Percentiles rank a stretch among this genome's conserved stretches.
These are phyloP conservation scores for Acholoe squamosa DNA, from an alignment of 2,888 invertebrate genomes.

Conservation along the genomic window DNA sequence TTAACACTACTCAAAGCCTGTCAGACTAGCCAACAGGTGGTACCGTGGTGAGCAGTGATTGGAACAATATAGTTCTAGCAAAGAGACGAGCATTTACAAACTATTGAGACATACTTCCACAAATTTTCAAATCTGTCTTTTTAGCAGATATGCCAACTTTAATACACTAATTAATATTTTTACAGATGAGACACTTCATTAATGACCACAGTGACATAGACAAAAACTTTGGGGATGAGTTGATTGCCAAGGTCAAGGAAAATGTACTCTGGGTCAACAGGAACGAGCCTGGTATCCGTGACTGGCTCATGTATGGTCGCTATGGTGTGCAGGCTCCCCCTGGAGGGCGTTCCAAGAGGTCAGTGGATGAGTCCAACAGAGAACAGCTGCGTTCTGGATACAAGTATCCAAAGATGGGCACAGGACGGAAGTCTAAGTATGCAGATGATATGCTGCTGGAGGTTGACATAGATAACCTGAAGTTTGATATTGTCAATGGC, in stretches of 20 bases:
- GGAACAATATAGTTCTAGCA: too few species aligned
- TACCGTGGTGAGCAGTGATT: too few species aligned
- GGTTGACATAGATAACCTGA: too few species aligned
- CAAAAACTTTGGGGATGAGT: not conserved
- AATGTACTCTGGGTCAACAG: slow-evolving; percentile 9
- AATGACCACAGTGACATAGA: slow-evolving; percentile 3
- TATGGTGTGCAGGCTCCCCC: not conserved
- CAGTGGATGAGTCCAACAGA: not conserved
- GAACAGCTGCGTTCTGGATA: not conserved
- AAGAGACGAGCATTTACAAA: too few species aligned
- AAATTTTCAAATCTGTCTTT: too few species aligned
- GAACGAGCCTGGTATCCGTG: not conserved
- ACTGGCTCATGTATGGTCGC: slow-evolving; percentile 31
- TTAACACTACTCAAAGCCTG: too few species aligned
- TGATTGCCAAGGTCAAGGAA: slow-evolving; percentile 5
- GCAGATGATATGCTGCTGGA: too few species aligned
- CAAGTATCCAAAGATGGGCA: not conserved
- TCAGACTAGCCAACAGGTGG: too few species aligned
- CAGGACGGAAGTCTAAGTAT: not conserved
- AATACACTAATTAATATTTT: not conserved
- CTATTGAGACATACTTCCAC: too few species aligned
- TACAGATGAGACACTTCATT: slow-evolving; percentile 35
- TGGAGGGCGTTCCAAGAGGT: not conserved
- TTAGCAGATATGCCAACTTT: too few species aligned
- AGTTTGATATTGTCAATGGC: too few species aligned